Evolutionary conservation across 53 echinoderm and acorn worm species (phyloP).

Genomic region (Stichopus horrens): DNA sequence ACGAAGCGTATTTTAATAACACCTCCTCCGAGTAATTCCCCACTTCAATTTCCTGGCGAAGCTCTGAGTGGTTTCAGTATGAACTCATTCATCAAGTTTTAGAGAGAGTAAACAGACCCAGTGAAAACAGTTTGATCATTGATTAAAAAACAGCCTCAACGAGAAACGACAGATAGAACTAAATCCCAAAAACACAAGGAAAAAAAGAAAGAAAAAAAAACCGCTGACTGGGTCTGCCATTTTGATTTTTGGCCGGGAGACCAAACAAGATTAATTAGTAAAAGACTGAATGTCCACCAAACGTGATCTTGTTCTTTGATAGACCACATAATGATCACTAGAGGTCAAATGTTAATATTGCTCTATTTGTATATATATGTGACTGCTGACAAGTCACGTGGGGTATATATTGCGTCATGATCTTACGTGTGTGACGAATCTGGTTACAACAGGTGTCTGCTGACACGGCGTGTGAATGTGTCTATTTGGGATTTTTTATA

Average conservation of each 20-base stretch:
- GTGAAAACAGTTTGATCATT: conserved; percentile 7
- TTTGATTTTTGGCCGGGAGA: conserved; percentile 19
- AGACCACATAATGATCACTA: background rate
- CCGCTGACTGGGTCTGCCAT: conserved; percentile 8
- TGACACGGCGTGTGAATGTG: too few species aligned
- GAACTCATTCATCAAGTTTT: conserved; percentile 39
- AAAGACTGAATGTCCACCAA: conserved; percentile 5
- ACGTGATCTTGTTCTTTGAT: background rate
- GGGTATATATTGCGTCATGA: too few species aligned
- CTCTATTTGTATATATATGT: too few species aligned
- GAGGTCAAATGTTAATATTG: background rate
- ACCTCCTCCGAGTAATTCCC: conserved; percentile 32
- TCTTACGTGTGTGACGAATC: too few species aligned
- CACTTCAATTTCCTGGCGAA: conserved; percentile 41
- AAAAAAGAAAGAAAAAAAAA: background rate
- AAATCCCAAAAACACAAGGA: too few species aligned
- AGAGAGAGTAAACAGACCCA: conserved; percentile 13
- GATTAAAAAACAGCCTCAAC: background rate
- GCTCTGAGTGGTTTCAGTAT: conserved; percentile 21
- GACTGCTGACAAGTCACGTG: too few species aligned
- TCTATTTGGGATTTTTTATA: too few species aligned
- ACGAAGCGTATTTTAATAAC: conserved; percentile 33
- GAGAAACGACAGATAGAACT: too few species aligned
- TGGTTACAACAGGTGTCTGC: too few species aligned
- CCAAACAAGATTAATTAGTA: conserved; percentile 31